Base-by-base conservation (phyloP, 1,140 invertebrate species). In the Hesperophylax magnus region DNA sequence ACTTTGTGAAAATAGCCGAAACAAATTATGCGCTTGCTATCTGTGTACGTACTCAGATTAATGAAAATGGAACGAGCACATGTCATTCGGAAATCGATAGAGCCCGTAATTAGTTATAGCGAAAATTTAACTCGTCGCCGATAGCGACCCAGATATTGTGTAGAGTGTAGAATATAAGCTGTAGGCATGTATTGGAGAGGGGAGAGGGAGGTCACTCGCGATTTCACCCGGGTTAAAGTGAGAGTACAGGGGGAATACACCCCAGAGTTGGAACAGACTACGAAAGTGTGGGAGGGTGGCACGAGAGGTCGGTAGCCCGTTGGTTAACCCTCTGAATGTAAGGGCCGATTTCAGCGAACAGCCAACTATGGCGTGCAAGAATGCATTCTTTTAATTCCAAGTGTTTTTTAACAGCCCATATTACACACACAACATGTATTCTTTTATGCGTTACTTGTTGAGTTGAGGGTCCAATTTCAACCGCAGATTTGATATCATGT, bases 191-290 rank as follows among this genome's bases (percentile, higher is more conserved):
- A 11, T 47, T 58, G 8, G 24, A 14, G 47, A 34, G 67, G 15
- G 65, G 8, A 14, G 27, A 17, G 56, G 61, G 34, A 22, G 65
- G 63, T 52, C 77, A 78, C 77, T 78, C 77, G 77, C 77, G 65
- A 67, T 78, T 78, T 78, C 63, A 34, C 39, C 77, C 77, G 47
- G 77, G 61, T 24, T 69, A 78, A 77, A 69, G 77, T 58, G 77
- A 78, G 77, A 78, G 77, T 78, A 58, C 22, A 18, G 52, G 61
- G 39, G 20, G 20, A 22, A 63, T 27, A 17, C 11, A 15, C 20
- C n/a, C 65, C 20, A 52, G 34, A 52, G 39, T 47, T 47, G 69
- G 67, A 14, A 27, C 47, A 72, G n/a, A 69, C 60, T 58, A n/a
- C 56, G 9, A 7, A 8, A 53, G 63, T 27, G 63, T 27, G 31